Evolutionary conservation across 2,797 vertebrate species (phyloP).

Genomic region (Molossus molossus): DNA sequence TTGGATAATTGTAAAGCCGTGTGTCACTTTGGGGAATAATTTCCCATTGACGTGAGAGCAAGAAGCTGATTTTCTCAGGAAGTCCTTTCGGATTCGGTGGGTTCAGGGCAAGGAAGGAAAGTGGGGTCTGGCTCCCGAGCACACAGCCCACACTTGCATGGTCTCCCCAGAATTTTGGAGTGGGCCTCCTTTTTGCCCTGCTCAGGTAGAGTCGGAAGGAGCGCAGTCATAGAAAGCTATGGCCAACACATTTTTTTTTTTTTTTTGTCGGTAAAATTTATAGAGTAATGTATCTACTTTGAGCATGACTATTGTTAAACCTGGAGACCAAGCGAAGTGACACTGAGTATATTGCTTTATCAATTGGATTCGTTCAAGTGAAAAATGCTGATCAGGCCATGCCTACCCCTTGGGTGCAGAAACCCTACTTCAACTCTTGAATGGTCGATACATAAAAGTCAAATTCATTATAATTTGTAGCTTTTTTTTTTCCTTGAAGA

Average conservation of each 20-base stretch:
- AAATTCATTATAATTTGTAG: slow-evolving; percentile 95
- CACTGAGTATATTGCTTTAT: slow-evolving; percentile 94
- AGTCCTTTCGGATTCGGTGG: background rate
- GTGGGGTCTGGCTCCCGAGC: background rate
- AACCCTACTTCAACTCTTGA: slow-evolving; percentile 92
- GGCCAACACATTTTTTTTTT: slow-evolving; percentile 91
- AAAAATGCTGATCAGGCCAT: slow-evolving; percentile 94
- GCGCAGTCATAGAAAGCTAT: slow-evolving; percentile 88
- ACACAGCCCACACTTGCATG: slow-evolving; percentile 61
- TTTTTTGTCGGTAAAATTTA: slow-evolving; percentile 90
- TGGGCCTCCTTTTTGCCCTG: slow-evolving; percentile 79
- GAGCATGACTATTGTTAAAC: slow-evolving; percentile 93
- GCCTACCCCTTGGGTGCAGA: slow-evolving; percentile 91
- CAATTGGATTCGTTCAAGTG: slow-evolving; percentile 93
- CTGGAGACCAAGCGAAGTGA: slow-evolving; percentile 93
- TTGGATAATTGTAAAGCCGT: slow-evolving; percentile 69
- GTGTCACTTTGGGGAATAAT: slow-evolving; percentile 20
- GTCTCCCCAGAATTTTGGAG: slow-evolving; percentile 84
- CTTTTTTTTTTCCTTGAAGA: slow-evolving; percentile 91
- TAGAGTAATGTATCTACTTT: slow-evolving; percentile 92
- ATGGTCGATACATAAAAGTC: slow-evolving; percentile 93
- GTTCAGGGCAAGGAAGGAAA: background rate
- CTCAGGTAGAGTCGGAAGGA: slow-evolving; percentile 88
- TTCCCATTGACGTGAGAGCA: slow-evolving; percentile 48
- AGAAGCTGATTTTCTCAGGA: slow-evolving; percentile 16